Evolutionary conservation across 2,888 invertebrate genomes (phyloP).

Genomic region (Caprella mutica): DNA sequence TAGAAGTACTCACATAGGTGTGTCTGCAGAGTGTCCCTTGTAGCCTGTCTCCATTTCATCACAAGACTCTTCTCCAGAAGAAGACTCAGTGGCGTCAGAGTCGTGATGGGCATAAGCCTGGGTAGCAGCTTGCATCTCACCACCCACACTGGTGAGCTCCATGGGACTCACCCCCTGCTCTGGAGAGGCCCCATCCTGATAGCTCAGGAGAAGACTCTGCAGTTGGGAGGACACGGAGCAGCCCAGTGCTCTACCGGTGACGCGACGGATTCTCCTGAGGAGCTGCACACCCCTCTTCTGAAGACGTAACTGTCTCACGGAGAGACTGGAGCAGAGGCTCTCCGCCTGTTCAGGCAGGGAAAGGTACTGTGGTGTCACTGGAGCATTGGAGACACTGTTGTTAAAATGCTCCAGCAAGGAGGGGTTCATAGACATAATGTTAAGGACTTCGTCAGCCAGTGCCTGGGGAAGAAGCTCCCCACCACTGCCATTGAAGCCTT

Average conservation of each 20-base stretch:
- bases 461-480: too few relatives aligned
- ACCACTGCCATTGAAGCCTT: too few relatives aligned
- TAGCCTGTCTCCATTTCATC: constrained; percentile 55
- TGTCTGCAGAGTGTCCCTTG: constrained; percentile 16
- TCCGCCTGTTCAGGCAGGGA: constrained; percentile 15
- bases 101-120: constrained; percentile 57
- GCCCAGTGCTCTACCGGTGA: constrained; percentile 63
- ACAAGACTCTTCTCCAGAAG: constrained; percentile 86
- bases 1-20: constrained; percentile 35
- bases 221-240: constrained; percentile 68
- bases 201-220: too few relatives aligned
- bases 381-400: too few relatives aligned
- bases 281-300: constrained; percentile 61
- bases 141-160: too few relatives aligned
- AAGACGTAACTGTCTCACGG: constrained; percentile 48
- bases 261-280: constrained; percentile 57
- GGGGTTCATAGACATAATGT: too few relatives aligned
- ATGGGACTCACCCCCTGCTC: constrained; percentile 13
- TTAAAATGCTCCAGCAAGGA: too few relatives aligned
- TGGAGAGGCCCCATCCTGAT: constrained; percentile 51
- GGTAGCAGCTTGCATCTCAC: constrained; percentile 21
- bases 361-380: too few relatives aligned
- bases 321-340: constrained; percentile 11
- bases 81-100: constrained; percentile 86
- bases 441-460: too few relatives aligned